phyloP scores from a whole-genome alignment of 2,797 vertebrate genomes.

The Novumbra hubbsi region DNA sequence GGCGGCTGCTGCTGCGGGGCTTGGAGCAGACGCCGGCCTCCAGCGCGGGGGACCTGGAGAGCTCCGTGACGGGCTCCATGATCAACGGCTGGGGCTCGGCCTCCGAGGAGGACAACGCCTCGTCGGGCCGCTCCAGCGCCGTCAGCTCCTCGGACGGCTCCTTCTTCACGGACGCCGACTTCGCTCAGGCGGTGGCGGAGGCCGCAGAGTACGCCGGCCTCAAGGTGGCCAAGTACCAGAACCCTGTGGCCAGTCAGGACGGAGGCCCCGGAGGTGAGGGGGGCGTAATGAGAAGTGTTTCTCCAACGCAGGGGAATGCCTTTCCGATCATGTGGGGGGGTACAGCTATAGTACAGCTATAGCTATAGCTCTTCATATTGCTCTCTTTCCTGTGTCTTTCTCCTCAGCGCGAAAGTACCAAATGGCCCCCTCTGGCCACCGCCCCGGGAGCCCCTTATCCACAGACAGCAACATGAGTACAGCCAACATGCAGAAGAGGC shows the following conservation, averaged over 20 bases:
- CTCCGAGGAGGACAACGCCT: conserved; percentile 96
- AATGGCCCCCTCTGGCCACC: conserved; percentile 83
- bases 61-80: conserved; percentile 98
- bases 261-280: conserved; percentile 58
- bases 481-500: conserved; percentile 91
- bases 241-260: conserved; percentile 61
- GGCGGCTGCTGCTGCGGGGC: conserved; percentile 86
- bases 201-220: conserved; percentile 94
- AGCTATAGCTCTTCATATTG: too few species aligned
- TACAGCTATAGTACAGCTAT: too few species aligned
- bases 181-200: conserved; percentile 94
- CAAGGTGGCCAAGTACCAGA: conserved; percentile 85
- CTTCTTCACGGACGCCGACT: conserved; percentile 96
- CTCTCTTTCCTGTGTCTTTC: conserved; percentile 7
- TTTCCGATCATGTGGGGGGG: too few species aligned
- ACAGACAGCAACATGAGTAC: conserved; percentile 97
- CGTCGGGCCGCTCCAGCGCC: conserved; percentile 91
- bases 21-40: conserved; percentile 97
- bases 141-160: conserved; percentile 97
- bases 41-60: conserved; percentile 95
- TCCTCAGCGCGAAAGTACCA: conserved; percentile 90
- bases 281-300: too few species aligned
- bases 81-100: conserved; percentile 99
- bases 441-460: conserved; percentile 93
- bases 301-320: too few species aligned